phyloP scores from a whole-genome alignment of 2,797 vertebrate species.

The Aplochiton taeniatus region DNA sequence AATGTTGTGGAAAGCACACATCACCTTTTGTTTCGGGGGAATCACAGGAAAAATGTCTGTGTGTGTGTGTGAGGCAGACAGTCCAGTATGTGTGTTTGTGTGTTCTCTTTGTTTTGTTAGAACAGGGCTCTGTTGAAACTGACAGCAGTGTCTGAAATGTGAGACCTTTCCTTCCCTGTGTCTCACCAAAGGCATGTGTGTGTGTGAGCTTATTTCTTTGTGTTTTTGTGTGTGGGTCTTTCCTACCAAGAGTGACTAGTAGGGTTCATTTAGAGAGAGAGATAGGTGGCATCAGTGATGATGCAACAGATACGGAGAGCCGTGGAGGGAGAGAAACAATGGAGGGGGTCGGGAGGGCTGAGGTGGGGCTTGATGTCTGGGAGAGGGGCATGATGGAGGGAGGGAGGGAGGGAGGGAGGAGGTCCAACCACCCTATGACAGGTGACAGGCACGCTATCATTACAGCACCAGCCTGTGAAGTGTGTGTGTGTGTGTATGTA shows the following conservation, averaged over 20 bases:
- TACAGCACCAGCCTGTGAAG: not conserved
- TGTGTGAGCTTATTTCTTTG: conserved; percentile 22
- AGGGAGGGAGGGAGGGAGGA: not conserved
- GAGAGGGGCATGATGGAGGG: not conserved
- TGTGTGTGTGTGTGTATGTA: conserved; percentile 12
- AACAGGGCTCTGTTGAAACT: conserved; percentile 59
- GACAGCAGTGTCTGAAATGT: conserved; percentile 60
- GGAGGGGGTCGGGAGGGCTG: not conserved
- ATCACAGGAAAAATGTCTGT: conserved; percentile 9
- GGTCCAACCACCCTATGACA: not conserved
- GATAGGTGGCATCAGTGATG: not conserved
- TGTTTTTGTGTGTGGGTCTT: conserved; percentile 20
- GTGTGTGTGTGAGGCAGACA: conserved; percentile 17
- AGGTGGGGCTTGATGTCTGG: not conserved
- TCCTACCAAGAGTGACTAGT: too few relatives aligned
- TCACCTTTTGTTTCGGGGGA: too few relatives aligned
- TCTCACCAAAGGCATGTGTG: conserved; percentile 1
- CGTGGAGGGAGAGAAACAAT: not conserved
- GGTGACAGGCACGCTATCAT: not conserved
- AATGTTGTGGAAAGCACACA: too few relatives aligned
- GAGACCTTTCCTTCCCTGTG: conserved; percentile 33
- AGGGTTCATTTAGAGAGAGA: not conserved
- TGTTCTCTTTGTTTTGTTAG: conserved; percentile 38
- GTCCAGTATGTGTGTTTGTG: conserved; percentile 30
- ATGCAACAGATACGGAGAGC: too few relatives aligned